These are phyloP conservation scores for Drosophila busckii DNA, from an alignment of 1,140 invertebrate genomes.

Conservation along the genomic window DNA sequence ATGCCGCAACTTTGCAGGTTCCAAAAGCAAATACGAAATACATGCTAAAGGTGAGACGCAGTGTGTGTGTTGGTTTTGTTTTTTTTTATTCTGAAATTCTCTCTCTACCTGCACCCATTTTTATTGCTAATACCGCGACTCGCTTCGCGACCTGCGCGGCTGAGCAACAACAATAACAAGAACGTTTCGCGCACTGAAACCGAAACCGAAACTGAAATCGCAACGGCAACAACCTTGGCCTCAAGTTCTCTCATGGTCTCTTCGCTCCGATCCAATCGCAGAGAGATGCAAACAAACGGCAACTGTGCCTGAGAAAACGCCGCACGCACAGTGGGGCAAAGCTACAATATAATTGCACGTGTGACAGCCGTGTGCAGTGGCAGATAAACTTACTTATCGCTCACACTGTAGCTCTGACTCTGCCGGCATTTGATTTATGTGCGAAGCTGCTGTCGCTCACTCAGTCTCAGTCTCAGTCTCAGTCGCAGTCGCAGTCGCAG, in stretches of 20 bases:
- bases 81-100: conserved; percentile 20
- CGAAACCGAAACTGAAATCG: conserved; percentile 21
- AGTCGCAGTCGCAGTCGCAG: too few relatives aligned
- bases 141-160: conserved; percentile 23
- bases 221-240: conserved; percentile 60
- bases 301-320: conserved; percentile 29
- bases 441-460: conserved; percentile 49
- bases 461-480: too few relatives aligned
- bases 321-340: conserved; percentile 51
- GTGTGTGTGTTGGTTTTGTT: conserved; percentile 32
- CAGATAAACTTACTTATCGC: background rate
- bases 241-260: conserved; percentile 18
- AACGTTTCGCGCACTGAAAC: conserved; percentile 21
- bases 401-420: background rate
- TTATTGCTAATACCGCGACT: conserved; percentile 9
- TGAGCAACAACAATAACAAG: conserved; percentile 29
- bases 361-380: conserved; percentile 8
- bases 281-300: conserved; percentile 41
- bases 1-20: conserved; percentile 66
- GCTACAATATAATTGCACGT: conserved; percentile 20
- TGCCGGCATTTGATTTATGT: conserved; percentile 56
- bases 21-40: conserved; percentile 28
- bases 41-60: conserved; percentile 24
- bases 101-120: conserved; percentile 46
- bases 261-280: conserved; percentile 12